Evolutionary conservation across 2,797 vertebrate species (phyloP), one percentile per base, ranked within the genome.

Genomic region (Hydrolagus colliei): DNA sequence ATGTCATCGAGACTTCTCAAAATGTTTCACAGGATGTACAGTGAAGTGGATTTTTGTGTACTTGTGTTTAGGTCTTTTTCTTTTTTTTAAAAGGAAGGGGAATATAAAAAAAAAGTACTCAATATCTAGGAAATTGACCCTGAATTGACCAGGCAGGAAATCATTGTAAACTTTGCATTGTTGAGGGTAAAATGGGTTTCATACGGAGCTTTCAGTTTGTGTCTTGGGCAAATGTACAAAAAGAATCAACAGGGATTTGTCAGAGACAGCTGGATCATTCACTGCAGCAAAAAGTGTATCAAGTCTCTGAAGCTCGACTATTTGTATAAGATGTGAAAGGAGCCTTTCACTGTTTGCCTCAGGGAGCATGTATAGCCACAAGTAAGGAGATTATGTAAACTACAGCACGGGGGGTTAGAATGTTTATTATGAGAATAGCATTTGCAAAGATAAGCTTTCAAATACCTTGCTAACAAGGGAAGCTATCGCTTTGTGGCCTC

Each of bases 351-450:
- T 91, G 90, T 91, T 92, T 92, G 90, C 91, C 79, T 0, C 90
- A 88, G 89, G 89, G 91, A 87, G n/a, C 86, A 88, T 90, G 89
- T 90, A 87, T 89, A 90, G 90, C 90, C 89, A 90, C 89, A 88
- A 92, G 89, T 91, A 91, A 93, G 89, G 89, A 92, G 92, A 93
- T 92, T 91, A 91, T 91, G 90, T 89, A 91, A 92, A 94, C 88
- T 86, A 88, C 88, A 59, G 13, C 87, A 88, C 85, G 84, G 77
- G 88, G 86, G 22, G 0, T n/a, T 10, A 68, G 80, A 86, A 87
- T 89, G 80, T 88, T 88, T 89, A 18, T 88, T 87, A 78, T 86
- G 79, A 86, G 87, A 87, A 87, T 87, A 87, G 86, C 61, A 86
- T 86, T 88, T 87, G 86, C 90, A 85, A 86, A 87, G 87, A 88